Evolutionary conservation across 2,113 vertebrate species (phyloP).

Genomic region (Hiodon alosoides): DNA sequence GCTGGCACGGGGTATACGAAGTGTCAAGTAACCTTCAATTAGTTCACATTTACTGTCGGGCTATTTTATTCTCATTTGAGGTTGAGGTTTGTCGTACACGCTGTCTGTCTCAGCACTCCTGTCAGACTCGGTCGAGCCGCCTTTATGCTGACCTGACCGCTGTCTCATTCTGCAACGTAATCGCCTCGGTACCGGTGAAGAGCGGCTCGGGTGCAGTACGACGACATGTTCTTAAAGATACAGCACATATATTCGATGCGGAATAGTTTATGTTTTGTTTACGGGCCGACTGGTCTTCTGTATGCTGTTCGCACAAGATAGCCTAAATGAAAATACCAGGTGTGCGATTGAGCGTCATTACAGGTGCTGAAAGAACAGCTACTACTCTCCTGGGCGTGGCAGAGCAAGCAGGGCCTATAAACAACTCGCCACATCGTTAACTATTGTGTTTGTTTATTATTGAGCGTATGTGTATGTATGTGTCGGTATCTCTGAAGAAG

Average conservation of each 20-base stretch:
- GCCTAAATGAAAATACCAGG: background rate
- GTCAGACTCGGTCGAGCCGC: background rate
- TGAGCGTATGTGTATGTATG: background rate
- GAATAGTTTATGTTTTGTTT: background rate
- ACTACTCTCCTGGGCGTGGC: background rate
- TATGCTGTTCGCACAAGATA: background rate
- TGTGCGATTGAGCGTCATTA: background rate
- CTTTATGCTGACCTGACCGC: constrained; percentile 16
- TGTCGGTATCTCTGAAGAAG: too few relatives aligned
- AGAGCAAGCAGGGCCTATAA: background rate
- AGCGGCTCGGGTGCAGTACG: background rate
- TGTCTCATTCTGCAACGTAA: background rate
- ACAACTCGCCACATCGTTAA: background rate
- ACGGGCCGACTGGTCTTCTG: background rate
- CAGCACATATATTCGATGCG: background rate
- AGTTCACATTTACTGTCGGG: background rate
- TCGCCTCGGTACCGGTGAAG: background rate
- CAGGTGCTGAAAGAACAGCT: constrained; percentile 47
- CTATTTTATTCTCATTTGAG: background rate
- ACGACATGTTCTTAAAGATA: constrained; percentile 10
- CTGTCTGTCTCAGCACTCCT: constrained; percentile 7
- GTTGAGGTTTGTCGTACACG: background rate
- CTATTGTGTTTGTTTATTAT: background rate
- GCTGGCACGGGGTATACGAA: background rate
- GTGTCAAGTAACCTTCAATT: background rate